Evolutionary conservation across 1,140 invertebrate species (phyloP), one percentile per base, ranked within the genome.

Genomic region (Hydropsyche tenuis): DNA sequence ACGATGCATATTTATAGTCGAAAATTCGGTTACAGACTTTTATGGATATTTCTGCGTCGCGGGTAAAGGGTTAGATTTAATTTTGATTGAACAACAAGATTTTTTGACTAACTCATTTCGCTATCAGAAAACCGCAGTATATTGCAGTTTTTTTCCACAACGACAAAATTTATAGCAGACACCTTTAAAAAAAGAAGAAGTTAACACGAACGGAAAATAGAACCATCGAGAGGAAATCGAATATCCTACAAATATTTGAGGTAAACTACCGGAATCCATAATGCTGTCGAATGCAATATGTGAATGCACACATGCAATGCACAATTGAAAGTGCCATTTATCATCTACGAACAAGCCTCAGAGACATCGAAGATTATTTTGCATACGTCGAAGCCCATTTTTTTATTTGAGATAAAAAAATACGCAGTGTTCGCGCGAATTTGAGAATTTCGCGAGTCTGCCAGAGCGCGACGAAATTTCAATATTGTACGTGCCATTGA

Each of bases 161-260:
- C n/a, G n/a, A n/a, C n/a, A n/a, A 37, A 37, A 4, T 37, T 3
- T 4, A 37, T 9, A 37, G 3, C 3, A 4, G 30, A 4, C 30
- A 9, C 9, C 9, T 37, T 4, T 37, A 4, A 4, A 9, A 37
- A 37, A 4, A 9, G 30, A 37, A 37, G 30, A 37, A 37, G 9
- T 37, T 9, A 12, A 48, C 45, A 37, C 30, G 30, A 37, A 4
- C 30, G 30, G 30, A n/a, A n/a, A n/a, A n/a, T n/a, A n/a, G n/a
- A 37, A 48, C 45, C 12, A 25, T 60, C 12, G 56, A 60, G 9
- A 18, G 56, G 56, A 60, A 60, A 60, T 60, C 20, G 56, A 60
- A 25, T 60, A 60, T 23, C 56, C 20, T 3, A 14, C 56, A 60
- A 60, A 60, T 60, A 60, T 60, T 60, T 60, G 56, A n/a, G n/a